Conservation (phyloP, 2,113 vertebrate species). For the Tichodroma muraria region DNA sequence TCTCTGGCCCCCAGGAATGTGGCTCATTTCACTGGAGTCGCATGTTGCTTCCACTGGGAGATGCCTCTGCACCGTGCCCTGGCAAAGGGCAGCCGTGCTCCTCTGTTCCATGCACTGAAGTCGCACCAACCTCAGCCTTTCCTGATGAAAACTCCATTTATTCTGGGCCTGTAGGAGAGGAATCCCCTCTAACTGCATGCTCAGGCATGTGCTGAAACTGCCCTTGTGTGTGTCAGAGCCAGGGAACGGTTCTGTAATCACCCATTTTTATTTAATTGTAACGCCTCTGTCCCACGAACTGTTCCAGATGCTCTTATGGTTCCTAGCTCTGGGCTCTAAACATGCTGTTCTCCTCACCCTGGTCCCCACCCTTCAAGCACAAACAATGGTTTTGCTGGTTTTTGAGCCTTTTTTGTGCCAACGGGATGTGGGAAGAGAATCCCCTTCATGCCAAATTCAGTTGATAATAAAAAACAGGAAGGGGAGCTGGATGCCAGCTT, state of each 20-base stretch:
- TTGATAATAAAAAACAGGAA: conserved; percentile 54
- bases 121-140: not conserved
- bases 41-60: accelerated
- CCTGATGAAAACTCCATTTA: not conserved
- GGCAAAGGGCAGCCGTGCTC: not conserved
- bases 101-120: not conserved
- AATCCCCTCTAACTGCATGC: not conserved
- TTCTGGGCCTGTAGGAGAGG: not conserved
- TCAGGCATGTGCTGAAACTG: not conserved
- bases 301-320: conserved; percentile 50
- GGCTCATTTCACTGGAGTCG: not conserved
- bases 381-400: conserved; percentile 55
- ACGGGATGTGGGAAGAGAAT: conserved; percentile 63
- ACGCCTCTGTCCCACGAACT: conserved; percentile 20
- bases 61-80: not conserved
- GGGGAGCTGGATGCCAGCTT: not conserved
- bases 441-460: conserved; percentile 48
- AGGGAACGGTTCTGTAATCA: not conserved
- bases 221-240: conserved; percentile 6
- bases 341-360: conserved; percentile 51
- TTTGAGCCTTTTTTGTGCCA: conserved; percentile 43
- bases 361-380: conserved; percentile 39
- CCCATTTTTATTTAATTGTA: conserved; percentile 27
- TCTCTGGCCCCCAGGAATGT: not conserved
- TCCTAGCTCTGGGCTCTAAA: conserved; percentile 56